Conservation (phyloP, 2,888 invertebrate genomes). For the Apodemia mormo region DNA sequence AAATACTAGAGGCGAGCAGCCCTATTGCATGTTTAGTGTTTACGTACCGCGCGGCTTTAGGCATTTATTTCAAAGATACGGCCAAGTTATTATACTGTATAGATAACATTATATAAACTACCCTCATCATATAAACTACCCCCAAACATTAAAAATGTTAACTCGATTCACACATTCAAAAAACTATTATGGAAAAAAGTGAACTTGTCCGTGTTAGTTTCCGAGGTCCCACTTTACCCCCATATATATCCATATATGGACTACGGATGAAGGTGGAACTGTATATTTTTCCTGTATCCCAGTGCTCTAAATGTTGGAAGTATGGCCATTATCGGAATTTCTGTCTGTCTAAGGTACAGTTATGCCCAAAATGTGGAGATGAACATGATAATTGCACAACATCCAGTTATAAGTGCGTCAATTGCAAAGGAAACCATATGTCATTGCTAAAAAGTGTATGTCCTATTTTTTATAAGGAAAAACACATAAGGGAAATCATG, state of each 20-base stretch:
- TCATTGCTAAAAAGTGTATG: background rate
- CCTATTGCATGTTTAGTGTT: too few species aligned
- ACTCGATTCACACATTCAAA: too few species aligned
- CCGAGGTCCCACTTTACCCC: background rate
- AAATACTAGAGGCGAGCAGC: too few species aligned
- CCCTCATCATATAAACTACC: too few species aligned
- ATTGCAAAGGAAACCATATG: background rate
- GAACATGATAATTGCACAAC: background rate
- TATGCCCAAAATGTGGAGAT: background rate
- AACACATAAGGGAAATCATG: background rate
- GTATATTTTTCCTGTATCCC: background rate
- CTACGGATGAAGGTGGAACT: background rate
- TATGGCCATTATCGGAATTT: conserved; percentile 2
- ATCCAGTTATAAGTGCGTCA: background rate
- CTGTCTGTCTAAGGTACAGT: background rate
- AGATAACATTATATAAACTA: too few species aligned
- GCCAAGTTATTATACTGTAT: too few species aligned
- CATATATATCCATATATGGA: too few species aligned
- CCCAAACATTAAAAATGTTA: too few species aligned
- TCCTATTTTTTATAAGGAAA: background rate
- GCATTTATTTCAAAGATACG: too few species aligned
- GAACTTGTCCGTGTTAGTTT: background rate
- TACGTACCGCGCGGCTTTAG: too few species aligned
- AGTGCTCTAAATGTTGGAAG: background rate
- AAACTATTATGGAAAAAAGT: too few species aligned